These are phyloP conservation scores for Otolemur crassicaudatus DNA, from an alignment of 2,797 vertebrate genomes.

Conservation along the genomic window DNA sequence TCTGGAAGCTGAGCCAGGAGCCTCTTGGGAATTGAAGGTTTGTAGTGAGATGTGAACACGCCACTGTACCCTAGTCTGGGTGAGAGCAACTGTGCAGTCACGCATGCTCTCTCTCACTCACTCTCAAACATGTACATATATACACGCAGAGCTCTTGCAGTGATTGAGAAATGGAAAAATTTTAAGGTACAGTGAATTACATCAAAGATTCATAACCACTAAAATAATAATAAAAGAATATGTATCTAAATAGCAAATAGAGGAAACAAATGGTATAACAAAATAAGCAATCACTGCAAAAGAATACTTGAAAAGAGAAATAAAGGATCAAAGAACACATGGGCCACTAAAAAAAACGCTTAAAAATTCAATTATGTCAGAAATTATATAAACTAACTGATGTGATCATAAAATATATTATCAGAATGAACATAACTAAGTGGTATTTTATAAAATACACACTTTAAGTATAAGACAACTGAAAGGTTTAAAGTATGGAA, in stretches of 20 bases:
- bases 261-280: not conserved
- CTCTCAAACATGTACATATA: too few species aligned
- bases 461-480: not conserved
- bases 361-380: not conserved
- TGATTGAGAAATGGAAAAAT: not conserved
- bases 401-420: not conserved
- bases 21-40: not conserved
- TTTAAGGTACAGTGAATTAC: not conserved
- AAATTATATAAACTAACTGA: not conserved
- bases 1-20: not conserved
- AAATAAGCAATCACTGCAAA: not conserved
- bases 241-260: not conserved
- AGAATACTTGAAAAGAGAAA: not conserved
- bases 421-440: not conserved
- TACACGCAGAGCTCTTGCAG: not conserved
- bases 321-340: not conserved
- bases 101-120: not conserved
- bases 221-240: not conserved
- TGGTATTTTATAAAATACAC: not conserved
- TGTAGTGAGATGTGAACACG: not conserved
- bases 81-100: not conserved
- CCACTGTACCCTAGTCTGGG: not conserved
- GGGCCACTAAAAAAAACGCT: not conserved
- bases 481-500: not conserved
- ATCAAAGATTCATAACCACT: not conserved